These are phyloP conservation scores for Pteropus rufus DNA, from an alignment of 2,797 vertebrate species.

Conservation along the genomic window DNA sequence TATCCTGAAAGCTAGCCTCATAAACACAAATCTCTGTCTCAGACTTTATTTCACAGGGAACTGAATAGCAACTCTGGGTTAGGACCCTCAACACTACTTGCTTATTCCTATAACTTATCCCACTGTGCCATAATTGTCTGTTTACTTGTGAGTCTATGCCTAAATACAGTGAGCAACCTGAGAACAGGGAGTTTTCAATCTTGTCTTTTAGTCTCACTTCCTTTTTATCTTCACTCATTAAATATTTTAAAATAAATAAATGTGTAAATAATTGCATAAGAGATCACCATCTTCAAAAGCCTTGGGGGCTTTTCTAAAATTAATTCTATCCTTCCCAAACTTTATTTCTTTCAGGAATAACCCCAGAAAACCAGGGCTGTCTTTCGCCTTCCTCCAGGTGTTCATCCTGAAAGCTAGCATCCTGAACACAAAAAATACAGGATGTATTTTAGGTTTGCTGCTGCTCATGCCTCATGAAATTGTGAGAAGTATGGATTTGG, in stretches of 20 bases:
- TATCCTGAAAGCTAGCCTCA: neutral
- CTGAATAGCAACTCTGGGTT: neutral
- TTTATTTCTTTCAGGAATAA: constrained; percentile 18
- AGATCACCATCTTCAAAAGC: constrained; percentile 1
- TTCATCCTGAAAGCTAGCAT: too few relatives aligned
- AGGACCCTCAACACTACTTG: neutral
- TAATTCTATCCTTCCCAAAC: neutral
- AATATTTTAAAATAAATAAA: constrained; percentile 36
- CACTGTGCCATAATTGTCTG: neutral
- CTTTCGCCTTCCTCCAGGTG: neutral
- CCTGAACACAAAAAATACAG: neutral
- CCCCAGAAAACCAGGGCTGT: constrained; percentile 35
- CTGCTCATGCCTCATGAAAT: constrained; percentile 22
- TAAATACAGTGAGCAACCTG: constrained; percentile 28
- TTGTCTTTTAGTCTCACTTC: constrained; percentile 40
- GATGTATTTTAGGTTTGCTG: constrained; percentile 35
- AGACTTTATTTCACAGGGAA: constrained; percentile 3
- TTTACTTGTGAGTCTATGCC: constrained; percentile 22
- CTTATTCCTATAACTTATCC: neutral
- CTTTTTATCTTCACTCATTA: constrained; percentile 37
- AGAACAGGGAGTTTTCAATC: constrained; percentile 24
- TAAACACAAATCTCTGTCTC: neutral
- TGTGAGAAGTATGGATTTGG: constrained; percentile 6
- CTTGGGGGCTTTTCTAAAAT: neutral
- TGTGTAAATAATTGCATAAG: neutral